These are phyloP conservation scores for Chrysaora quinquecirrha DNA, from an alignment of 30 jellyfish, hydroid and myxozoan genomes.

Conservation along the genomic window DNA sequence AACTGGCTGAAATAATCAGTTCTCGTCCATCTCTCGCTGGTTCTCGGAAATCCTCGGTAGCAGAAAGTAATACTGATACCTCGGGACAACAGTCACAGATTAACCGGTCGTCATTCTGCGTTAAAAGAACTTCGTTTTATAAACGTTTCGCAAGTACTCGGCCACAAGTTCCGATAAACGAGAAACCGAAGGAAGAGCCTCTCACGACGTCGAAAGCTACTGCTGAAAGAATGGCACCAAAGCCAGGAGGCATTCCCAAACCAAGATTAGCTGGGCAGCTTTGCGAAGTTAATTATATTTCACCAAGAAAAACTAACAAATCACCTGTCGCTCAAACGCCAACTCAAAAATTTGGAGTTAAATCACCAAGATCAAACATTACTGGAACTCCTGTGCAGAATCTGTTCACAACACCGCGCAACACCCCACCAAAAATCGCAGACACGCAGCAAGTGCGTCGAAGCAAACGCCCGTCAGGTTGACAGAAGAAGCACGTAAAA, in stretches of 20 bases:
- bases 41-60: not conserved
- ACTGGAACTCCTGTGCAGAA: not conserved
- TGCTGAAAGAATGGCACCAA: no score
- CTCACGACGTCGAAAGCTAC: no score
- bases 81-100: no score
- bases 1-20: not conserved
- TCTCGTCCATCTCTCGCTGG: no score
- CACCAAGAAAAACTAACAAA: slow-evolving; percentile 29
- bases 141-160: no score
- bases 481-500: slow-evolving; percentile 43
- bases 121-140: not conserved
- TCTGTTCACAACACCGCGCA: not conserved
- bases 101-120: not conserved
- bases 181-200: no score
- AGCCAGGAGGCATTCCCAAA: slow-evolving; percentile 21
- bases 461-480: slow-evolving; percentile 9
- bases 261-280: slow-evolving; percentile 47
- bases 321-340: not conserved
- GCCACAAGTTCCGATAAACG: no score
- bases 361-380: not conserved
- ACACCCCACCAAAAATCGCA: not conserved
- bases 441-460: not conserved
- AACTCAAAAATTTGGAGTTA: not conserved
- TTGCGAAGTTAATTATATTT: slow-evolving; percentile 35
- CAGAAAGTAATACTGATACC: no score